phyloP scores from a whole-genome alignment of 2,888 invertebrate species.

The Barypeithes pellucidus region DNA sequence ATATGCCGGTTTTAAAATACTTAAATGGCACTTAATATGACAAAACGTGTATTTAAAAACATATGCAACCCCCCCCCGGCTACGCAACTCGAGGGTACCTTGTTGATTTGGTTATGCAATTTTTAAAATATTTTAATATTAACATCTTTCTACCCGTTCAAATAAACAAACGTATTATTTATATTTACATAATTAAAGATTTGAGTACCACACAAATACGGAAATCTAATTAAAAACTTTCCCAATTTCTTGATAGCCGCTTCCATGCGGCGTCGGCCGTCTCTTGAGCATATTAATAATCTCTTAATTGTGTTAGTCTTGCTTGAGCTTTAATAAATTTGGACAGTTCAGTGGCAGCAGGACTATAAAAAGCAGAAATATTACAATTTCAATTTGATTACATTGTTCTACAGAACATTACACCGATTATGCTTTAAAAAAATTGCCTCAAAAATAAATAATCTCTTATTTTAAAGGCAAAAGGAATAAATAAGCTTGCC shows the following conservation, averaged over 20 bases:
- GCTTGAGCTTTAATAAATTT: constrained; percentile 33
- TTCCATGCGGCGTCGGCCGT: constrained; percentile 9
- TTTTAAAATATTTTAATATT: too few relatives aligned
- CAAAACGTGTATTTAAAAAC: too few relatives aligned
- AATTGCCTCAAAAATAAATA: neutral
- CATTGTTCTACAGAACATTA: neutral
- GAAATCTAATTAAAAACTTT: constrained; percentile 46
- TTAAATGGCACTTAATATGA: too few relatives aligned
- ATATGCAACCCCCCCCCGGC: too few relatives aligned
- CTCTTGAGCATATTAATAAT: constrained; percentile 45
- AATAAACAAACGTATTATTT: too few relatives aligned
- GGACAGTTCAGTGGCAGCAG: constrained; percentile 2
- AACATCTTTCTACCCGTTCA: too few relatives aligned
- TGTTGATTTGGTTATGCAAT: too few relatives aligned
- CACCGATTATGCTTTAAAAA: neutral
- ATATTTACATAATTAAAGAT: constrained; percentile 1
- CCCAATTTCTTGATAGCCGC: constrained; percentile 35
- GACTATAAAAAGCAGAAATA: neutral
- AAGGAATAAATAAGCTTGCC: too few relatives aligned
- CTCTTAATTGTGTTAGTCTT: constrained; percentile 48
- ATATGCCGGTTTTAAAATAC: too few relatives aligned
- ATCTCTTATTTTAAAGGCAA: neutral
- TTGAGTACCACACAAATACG: neutral
- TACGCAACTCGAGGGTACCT: too few relatives aligned
- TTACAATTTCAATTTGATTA: neutral